Percentiles rank a stretch among this genome's conserved stretches.
These are phyloP conservation scores for Bombus soroeensis DNA, from an alignment of 1,140 invertebrate genomes.

Conservation along the genomic window DNA sequence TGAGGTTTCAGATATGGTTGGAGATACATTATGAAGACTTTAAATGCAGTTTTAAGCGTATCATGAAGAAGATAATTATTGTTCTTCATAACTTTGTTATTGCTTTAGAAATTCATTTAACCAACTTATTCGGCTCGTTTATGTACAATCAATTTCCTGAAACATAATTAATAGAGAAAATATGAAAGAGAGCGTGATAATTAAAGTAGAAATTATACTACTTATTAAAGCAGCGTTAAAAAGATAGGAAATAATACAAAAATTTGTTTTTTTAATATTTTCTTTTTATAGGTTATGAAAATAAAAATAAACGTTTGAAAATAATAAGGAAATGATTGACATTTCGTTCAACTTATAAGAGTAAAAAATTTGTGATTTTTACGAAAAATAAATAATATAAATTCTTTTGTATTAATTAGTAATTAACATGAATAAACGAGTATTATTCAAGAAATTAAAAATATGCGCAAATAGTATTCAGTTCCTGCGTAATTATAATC, in stretches of 20 bases:
- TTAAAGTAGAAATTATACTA: slow-evolving; percentile 1
- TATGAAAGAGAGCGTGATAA: slow-evolving; percentile 1
- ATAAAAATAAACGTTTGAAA: no score
- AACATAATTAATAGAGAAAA: background rate
- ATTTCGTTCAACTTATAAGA: no score
- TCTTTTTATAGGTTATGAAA: background rate
- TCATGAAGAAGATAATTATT: background rate
- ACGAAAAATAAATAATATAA: no score
- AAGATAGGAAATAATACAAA: background rate
- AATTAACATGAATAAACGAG: no score
- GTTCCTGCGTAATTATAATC: no score
- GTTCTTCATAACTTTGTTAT: background rate
- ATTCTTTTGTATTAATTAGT: no score
- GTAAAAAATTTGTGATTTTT: no score
- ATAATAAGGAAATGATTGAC: no score
- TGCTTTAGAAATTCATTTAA: background rate
- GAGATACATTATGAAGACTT: background rate
- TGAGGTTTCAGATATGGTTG: background rate
- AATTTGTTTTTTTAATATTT: background rate
- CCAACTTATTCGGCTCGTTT: background rate
- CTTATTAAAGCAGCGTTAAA: background rate
- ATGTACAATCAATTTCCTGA: background rate
- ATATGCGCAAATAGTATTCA: no score
- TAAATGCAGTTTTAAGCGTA: background rate
- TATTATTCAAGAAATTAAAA: no score